Conservation (phyloP, 2,113 vertebrate genomes). For the Neoarius graeffei region DNA sequence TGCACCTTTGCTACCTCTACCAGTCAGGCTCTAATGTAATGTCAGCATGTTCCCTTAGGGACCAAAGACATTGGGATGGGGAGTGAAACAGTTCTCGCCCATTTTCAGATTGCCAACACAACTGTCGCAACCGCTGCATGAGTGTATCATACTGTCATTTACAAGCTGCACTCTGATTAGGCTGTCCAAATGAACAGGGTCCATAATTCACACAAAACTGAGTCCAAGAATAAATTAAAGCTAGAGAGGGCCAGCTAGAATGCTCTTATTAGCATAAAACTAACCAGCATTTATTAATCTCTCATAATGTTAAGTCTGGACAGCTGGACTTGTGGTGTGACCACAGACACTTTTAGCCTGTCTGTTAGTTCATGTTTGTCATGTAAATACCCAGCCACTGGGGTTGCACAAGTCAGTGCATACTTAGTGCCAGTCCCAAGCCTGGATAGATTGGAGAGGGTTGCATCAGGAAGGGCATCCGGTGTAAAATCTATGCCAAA, state of each 20-base stretch:
- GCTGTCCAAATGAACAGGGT: background rate
- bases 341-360: background rate
- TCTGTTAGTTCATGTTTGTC: too few relatives aligned
- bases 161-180: background rate
- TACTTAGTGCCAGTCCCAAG: too few relatives aligned
- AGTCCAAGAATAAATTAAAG: background rate
- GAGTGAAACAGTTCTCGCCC: conserved; percentile 11
- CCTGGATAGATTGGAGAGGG: too few relatives aligned
- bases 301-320: background rate
- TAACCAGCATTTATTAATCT: background rate
- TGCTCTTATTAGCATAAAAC: background rate
- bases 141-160: background rate
- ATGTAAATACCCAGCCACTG: too few relatives aligned
- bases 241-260: background rate
- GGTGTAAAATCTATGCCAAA: too few relatives aligned
- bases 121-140: background rate
- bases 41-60: conserved; percentile 37
- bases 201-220: background rate
- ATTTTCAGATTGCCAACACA: background rate
- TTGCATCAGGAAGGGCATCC: too few relatives aligned
- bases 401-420: too few relatives aligned
- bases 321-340: background rate
- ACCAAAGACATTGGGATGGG: conserved; percentile 25
- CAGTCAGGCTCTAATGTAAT: conserved; percentile 26
- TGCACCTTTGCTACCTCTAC: conserved; percentile 46